Conservation (phyloP, 2,888 invertebrate species). For the Teinopalpus imperialis region DNA sequence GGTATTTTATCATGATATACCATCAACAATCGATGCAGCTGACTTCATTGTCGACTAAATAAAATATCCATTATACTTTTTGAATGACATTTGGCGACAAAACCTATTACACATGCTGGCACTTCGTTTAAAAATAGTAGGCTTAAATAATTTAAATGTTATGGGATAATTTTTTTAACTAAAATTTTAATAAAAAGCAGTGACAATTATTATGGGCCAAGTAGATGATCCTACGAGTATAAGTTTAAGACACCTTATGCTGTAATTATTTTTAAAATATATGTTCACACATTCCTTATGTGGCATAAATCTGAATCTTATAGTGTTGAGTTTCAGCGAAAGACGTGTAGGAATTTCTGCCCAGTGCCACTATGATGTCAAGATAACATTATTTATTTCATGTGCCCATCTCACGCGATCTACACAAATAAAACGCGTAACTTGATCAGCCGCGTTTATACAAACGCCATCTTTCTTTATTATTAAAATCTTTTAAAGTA, state of each 20-base stretch:
- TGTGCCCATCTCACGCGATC: conserved; percentile 69
- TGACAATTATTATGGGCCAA: too few relatives aligned
- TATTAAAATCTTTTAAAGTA: conserved; percentile 4
- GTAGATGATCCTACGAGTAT: too few relatives aligned
- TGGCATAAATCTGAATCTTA: conserved; percentile 47
- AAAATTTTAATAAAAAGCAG: too few relatives aligned
- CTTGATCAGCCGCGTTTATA: conserved; percentile 65
- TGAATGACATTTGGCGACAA: conserved; percentile 33
- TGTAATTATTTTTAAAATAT: too few relatives aligned
- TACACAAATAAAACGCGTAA: conserved; percentile 78
- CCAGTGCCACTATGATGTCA: conserved; percentile 58
- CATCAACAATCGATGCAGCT: conserved; percentile 61
- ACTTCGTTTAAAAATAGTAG: too few relatives aligned
- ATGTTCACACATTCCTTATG: too few relatives aligned
- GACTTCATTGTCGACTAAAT: conserved; percentile 56
- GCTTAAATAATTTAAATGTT: too few relatives aligned
- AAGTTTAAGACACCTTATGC: too few relatives aligned
- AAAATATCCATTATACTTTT: conserved; percentile 54
- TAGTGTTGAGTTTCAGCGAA: conserved; percentile 60
- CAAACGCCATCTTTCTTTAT: too few relatives aligned
- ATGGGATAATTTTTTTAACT: too few relatives aligned
- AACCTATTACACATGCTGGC: conserved; percentile 1
- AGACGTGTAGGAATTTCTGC: conserved; percentile 77
- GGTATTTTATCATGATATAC: conserved; percentile 72
- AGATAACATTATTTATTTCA: conserved; percentile 77